Conservation (phyloP, 2,888 invertebrate genomes). For the Parascotia fuliginaria region DNA sequence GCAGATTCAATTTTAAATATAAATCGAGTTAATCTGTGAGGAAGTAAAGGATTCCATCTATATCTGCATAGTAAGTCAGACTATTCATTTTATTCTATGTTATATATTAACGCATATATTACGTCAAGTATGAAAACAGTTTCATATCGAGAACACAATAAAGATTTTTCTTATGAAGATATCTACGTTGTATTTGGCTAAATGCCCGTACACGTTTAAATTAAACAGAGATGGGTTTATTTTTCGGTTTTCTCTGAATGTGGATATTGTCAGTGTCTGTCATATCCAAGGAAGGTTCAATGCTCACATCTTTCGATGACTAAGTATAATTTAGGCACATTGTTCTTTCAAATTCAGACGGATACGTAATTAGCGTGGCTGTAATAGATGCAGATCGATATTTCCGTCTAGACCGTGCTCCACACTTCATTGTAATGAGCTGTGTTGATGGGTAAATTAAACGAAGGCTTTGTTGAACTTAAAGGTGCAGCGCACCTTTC, state of each 20-base stretch:
- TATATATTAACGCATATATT: too few species aligned
- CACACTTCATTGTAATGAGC: slow-evolving; percentile 4
- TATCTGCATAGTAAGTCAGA: too few species aligned
- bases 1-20: too few species aligned
- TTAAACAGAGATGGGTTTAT: neutral
- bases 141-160: neutral
- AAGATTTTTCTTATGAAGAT: neutral
- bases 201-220: slow-evolving; percentile 9
- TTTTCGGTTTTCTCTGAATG: slow-evolving; percentile 9
- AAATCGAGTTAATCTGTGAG: too few species aligned
- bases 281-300: slow-evolving; percentile 37
- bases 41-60: too few species aligned
- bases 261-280: slow-evolving; percentile 8
- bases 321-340: slow-evolving; percentile 29
- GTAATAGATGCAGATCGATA: slow-evolving; percentile 34
- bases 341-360: slow-evolving; percentile 15
- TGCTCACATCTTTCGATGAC: slow-evolving; percentile 32
- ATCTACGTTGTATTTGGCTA: slow-evolving; percentile 9
- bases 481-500: neutral
- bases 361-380: slow-evolving; percentile 28
- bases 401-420: slow-evolving; percentile 36
- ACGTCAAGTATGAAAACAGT: neutral
- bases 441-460: neutral
- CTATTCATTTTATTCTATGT: too few species aligned
- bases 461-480: neutral